A percentile compares a stretch with the other conserved stretches of the same genome.
Evolutionary conservation across 2,797 vertebrate species (phyloP).

Genomic region (Pseudopleuronectes americanus): DNA sequence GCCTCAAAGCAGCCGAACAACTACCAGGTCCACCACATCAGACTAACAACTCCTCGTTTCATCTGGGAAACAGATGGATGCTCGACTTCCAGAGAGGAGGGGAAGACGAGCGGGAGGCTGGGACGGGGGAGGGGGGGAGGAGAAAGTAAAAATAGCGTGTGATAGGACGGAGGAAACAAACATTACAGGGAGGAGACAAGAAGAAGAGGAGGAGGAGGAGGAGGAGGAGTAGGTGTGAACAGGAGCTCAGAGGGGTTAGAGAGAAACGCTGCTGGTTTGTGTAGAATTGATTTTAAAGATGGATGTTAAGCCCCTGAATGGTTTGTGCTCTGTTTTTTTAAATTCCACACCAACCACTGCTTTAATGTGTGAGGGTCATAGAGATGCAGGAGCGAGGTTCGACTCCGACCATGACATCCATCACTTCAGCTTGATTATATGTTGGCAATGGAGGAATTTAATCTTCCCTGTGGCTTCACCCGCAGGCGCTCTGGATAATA

Average conservation of each 20-base stretch:
- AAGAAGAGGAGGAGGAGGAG: conserved; percentile 17
- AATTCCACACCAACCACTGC: not conserved
- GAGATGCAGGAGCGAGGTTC: conserved; percentile 10
- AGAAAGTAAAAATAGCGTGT: conserved; percentile 61
- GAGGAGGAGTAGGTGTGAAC: conserved; percentile 49
- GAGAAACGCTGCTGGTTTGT: conserved; percentile 50
- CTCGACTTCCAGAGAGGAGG: conserved; percentile 31
- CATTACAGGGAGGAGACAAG: conserved; percentile 28
- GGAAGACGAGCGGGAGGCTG: conserved; percentile 10
- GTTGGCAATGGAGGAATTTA: conserved; percentile 15
- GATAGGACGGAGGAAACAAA: conserved; percentile 48
- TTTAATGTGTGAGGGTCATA: conserved; percentile 30
- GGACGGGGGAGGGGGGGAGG: conserved; percentile 21
- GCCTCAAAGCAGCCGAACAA: conserved; percentile 60
- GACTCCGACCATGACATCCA: conserved; percentile 17
- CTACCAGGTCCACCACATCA: conserved; percentile 59
- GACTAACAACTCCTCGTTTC: conserved; percentile 63
- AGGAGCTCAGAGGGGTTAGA: conserved; percentile 22
- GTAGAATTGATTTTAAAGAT: conserved; percentile 69
- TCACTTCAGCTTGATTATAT: conserved; percentile 42
- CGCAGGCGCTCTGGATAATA: conserved; percentile 1
- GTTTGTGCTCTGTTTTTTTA: conserved; percentile 1
- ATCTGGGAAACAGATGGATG: conserved; percentile 73
- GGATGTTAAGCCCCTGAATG: conserved; percentile 52
- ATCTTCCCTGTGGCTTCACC: conserved; percentile 25